Conservation (phyloP, 2,888 invertebrate genomes). For the Laspeyria flexula region DNA sequence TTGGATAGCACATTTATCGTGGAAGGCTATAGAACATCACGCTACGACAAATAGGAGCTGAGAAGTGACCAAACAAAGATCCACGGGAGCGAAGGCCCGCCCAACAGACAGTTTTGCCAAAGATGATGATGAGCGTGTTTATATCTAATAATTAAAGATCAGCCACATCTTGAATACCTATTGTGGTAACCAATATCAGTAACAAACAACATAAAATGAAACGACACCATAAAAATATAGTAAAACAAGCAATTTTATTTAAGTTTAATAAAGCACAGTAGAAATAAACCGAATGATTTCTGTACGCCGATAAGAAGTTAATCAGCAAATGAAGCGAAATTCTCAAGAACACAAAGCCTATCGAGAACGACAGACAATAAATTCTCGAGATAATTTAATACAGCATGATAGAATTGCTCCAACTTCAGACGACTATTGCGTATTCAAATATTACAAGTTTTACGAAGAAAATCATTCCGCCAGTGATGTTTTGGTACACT, state of each 20-base stretch:
- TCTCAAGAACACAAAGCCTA: constrained; percentile 16
- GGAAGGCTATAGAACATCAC: no score
- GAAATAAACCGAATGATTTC: constrained; percentile 8
- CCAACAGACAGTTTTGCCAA: no score
- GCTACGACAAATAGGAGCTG: no score
- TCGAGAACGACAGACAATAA: constrained; percentile 19
- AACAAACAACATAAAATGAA: no score
- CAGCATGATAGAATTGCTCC: constrained; percentile 17
- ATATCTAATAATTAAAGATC: no score
- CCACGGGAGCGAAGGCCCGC: no score
- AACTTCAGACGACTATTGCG: constrained; percentile 22
- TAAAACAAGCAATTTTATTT: constrained; percentile 2
- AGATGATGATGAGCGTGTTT: no score
- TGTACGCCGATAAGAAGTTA: constrained; percentile 14
- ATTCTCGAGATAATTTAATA: constrained; percentile 31
- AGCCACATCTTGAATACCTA: no score
- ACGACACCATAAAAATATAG: not conserved
- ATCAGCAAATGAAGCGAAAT: constrained; percentile 21
- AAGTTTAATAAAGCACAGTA: not conserved
- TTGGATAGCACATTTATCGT: no score
- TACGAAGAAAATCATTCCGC: constrained; percentile 22
- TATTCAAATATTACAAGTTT: constrained; percentile 23
- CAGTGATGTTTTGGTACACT: constrained; percentile 34
- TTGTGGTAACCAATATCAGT: no score
- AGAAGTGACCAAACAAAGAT: no score